Evolutionary conservation across 2,113 vertebrate genomes (phyloP).

Genomic region (Falcunculus frontatus): DNA sequence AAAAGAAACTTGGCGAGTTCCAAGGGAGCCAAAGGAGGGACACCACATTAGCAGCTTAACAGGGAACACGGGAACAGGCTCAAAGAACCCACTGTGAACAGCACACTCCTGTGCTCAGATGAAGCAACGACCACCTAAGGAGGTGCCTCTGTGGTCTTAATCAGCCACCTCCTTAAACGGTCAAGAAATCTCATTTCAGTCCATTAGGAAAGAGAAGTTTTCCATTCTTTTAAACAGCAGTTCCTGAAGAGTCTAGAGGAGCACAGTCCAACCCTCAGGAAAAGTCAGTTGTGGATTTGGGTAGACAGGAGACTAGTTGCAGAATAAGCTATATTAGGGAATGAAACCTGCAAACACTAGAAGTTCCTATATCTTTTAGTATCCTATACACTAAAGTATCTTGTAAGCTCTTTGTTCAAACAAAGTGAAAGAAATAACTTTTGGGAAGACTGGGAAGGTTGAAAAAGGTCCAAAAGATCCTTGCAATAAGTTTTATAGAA

Average conservation of each 20-base stretch:
- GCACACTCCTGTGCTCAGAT: slow-evolving; percentile 33
- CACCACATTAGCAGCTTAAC: slow-evolving; percentile 70
- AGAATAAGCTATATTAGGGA: not conserved
- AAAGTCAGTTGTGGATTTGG: not conserved
- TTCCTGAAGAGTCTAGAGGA: slow-evolving; percentile 38
- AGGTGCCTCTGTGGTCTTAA: slow-evolving; percentile 63
- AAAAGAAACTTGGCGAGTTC: slow-evolving; percentile 74
- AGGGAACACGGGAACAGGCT: slow-evolving; percentile 65
- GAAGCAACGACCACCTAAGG: slow-evolving; percentile 69
- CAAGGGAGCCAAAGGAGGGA: slow-evolving; percentile 74
- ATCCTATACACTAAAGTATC: not conserved
- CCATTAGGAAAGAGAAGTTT: slow-evolving; percentile 46
- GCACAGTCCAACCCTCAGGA: not conserved
- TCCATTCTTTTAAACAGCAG: slow-evolving; percentile 44
- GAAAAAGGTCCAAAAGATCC: not conserved
- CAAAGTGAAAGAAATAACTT: not conserved
- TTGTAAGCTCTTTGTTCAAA: not conserved
- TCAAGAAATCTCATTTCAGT: slow-evolving; percentile 52
- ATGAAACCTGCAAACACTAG: not conserved
- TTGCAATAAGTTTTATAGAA: not conserved
- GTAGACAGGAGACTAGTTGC: not conserved
- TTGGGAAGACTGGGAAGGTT: not conserved
- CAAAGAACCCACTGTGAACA: slow-evolving; percentile 67
- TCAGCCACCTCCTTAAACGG: slow-evolving; percentile 50
- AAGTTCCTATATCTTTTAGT: not conserved